These are phyloP conservation scores for Rhea americana DNA, from an alignment of 2,113 vertebrate genomes.

Conservation along the genomic window DNA sequence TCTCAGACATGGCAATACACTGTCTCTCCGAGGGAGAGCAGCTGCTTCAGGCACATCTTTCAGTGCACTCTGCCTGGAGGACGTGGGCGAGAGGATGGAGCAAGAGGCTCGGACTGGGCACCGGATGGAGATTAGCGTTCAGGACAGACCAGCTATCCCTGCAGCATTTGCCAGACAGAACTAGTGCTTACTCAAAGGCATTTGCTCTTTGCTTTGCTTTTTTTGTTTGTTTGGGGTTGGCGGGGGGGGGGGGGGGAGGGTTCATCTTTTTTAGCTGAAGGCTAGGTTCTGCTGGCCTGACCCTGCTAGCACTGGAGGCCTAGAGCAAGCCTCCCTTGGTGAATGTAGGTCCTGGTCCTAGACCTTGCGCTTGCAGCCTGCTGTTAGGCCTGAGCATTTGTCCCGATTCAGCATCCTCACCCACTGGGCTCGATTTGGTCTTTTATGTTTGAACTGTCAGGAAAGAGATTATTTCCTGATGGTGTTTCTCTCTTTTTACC, in stretches of 20 bases:
- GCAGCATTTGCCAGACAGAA: background rate
- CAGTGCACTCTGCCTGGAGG: conserved; percentile 37
- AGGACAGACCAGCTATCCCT: background rate
- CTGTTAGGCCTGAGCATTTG: background rate
- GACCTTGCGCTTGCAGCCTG: background rate
- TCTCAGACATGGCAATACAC: background rate
- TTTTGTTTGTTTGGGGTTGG: background rate
- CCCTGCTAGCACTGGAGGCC: background rate
- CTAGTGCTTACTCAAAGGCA: background rate
- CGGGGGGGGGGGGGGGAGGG: too few relatives aligned
- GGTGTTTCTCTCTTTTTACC: background rate
- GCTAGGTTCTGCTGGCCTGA: background rate
- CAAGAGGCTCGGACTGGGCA: background rate
- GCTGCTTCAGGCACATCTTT: conserved; percentile 22
- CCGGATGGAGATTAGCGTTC: background rate
- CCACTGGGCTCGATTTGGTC: background rate
- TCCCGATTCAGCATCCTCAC: background rate
- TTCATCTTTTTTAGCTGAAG: background rate
- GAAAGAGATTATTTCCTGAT: background rate
- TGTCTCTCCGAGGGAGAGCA: background rate
- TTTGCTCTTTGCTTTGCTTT: background rate
- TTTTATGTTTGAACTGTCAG: conserved; percentile 5
- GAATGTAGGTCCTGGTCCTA: background rate
- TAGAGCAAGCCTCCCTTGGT: background rate
- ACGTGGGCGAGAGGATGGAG: background rate